Evolutionary conservation across 2,888 invertebrate genomes (phyloP).

Genomic region (Dicycla oo): DNA sequence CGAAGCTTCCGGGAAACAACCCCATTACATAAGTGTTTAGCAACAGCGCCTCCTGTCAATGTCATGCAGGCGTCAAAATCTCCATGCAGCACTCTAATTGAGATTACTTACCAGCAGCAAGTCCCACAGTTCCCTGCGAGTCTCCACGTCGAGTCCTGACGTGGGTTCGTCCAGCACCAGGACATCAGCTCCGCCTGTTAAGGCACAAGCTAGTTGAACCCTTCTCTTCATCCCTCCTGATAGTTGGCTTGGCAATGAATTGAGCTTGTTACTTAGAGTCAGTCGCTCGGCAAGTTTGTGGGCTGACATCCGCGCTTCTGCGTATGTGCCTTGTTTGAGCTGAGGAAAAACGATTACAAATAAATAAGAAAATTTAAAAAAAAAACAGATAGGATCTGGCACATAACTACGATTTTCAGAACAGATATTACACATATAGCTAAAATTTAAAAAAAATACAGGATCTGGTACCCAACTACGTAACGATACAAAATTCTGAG

Average conservation of each 20-base stretch:
- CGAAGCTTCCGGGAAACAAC: no score
- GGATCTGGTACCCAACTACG: not conserved
- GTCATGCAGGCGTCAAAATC: not conserved
- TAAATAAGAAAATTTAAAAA: not conserved
- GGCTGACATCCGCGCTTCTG: conserved; percentile 60
- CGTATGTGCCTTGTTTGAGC: conserved; percentile 79
- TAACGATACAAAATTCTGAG: not conserved
- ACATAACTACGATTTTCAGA: not conserved
- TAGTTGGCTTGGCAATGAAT: conserved; percentile 91
- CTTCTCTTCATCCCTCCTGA: conserved; percentile 97
- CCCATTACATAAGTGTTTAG: not conserved
- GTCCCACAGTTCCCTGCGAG: conserved; percentile 76
- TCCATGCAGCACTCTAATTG: not conserved
- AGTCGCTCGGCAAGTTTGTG: conserved; percentile 66
- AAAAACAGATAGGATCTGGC: not conserved
- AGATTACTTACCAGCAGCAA: conserved; percentile 45
- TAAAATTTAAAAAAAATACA: not conserved
- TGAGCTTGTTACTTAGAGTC: conserved; percentile 88
- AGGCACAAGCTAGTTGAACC: conserved; percentile 95
- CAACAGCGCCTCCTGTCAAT: not conserved
- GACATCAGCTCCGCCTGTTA: conserved; percentile 93
- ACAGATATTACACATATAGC: not conserved
- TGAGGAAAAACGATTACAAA: conserved; percentile 42
- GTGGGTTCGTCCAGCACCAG: conserved; percentile 96
- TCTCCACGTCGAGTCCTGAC: conserved; percentile 78